These are phyloP conservation scores for Gymnorhina tibicen DNA, from an alignment of 2,113 vertebrate genomes.

Conservation along the genomic window DNA sequence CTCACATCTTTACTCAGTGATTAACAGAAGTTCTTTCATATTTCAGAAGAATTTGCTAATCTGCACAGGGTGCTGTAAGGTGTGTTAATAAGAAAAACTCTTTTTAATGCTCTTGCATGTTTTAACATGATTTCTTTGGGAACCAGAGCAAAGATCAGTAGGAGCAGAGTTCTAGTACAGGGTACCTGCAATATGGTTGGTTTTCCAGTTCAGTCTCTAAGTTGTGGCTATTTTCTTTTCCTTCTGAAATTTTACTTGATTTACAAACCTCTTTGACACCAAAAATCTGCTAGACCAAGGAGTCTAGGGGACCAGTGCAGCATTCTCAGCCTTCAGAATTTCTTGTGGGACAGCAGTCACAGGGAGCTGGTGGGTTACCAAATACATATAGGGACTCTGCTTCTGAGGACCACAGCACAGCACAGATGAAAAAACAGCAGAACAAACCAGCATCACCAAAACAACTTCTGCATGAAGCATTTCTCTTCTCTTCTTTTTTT, in stretches of 20 bases:
- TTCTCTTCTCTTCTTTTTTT: neutral
- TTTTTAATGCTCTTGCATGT: neutral
- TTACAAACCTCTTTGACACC: neutral
- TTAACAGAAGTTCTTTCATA: neutral
- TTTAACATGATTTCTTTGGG: neutral
- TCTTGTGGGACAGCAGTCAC: neutral
- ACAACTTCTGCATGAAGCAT: neutral
- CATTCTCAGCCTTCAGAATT: neutral
- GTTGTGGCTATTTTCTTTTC: neutral
- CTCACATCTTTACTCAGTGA: neutral
- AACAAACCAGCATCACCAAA: neutral
- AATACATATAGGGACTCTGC: neutral
- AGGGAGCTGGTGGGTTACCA: neutral
- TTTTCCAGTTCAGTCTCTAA: neutral
- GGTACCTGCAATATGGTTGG: neutral
- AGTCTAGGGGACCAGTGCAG: neutral
- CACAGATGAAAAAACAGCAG: neutral
- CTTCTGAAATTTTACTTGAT: neutral
- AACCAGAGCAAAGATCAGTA: neutral
- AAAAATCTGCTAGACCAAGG: neutral
- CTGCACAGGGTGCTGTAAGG: neutral
- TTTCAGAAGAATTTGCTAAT: neutral
- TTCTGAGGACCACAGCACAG: neutral
- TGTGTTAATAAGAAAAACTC: neutral
- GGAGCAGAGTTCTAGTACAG: neutral